Conservation (phyloP, 2,113 vertebrate genomes). For the Nothoprocta pentlandii region DNA sequence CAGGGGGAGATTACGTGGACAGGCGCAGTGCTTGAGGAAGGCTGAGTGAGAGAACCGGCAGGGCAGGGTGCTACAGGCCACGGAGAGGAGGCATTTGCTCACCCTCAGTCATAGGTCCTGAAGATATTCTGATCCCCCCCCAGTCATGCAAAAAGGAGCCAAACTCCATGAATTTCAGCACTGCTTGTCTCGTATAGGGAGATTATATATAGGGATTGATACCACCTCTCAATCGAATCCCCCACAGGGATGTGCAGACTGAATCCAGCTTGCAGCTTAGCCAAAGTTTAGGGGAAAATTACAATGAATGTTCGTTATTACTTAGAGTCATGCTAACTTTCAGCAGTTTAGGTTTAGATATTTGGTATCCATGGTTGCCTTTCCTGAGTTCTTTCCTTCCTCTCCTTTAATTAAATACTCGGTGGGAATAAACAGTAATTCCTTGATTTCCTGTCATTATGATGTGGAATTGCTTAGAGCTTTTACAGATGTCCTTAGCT, state of each 20-base stretch:
- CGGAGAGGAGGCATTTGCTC: neutral
- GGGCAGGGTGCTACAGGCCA: neutral
- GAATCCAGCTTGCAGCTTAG: neutral
- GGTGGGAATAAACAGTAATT: neutral
- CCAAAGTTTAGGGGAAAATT: neutral
- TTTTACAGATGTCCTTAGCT: neutral
- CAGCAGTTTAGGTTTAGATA: neutral
- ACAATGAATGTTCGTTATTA: neutral
- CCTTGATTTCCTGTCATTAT: neutral
- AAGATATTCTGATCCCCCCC: neutral
- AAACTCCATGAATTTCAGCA: neutral
- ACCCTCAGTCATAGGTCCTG: neutral
- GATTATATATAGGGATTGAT: neutral
- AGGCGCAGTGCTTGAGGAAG: neutral
- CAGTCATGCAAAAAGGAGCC: neutral
- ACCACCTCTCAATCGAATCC: neutral
- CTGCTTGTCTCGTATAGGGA: neutral
- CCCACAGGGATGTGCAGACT: neutral
- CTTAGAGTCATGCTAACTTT: neutral
- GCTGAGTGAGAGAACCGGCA: neutral
- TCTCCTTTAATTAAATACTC: neutral
- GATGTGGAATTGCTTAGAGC: neutral
- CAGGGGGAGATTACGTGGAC: neutral
- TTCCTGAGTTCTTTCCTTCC: neutral
- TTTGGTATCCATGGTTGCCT: neutral